A percentile compares a stretch with the other conserved stretches of the same genome.
These are phyloP conservation scores for Papilio aristodemus DNA, from an alignment of 1,140 invertebrate species.

Conservation along the genomic window DNA sequence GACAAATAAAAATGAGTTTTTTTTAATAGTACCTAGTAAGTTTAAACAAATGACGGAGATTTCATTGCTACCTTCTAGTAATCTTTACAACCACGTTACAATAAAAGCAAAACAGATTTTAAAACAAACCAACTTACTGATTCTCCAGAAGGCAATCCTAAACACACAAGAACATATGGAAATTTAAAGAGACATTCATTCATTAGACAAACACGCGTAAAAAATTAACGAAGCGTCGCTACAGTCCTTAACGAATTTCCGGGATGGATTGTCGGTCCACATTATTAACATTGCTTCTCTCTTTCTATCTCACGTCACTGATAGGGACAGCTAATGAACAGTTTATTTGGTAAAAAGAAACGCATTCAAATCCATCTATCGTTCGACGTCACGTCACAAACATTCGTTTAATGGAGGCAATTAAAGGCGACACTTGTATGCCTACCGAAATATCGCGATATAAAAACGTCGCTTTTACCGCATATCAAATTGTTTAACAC, in stretches of 20 bases:
- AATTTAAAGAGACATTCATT: slow-evolving; percentile 75
- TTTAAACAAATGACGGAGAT: not conserved
- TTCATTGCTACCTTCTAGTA: not conserved
- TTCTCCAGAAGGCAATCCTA: slow-evolving; percentile 30
- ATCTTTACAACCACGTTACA: not conserved
- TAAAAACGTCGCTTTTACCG: slow-evolving; percentile 64
- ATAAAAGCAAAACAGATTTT: not conserved
- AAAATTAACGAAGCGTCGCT: slow-evolving; percentile 72
- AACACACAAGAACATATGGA: slow-evolving; percentile 53
- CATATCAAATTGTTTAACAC: slow-evolving; percentile 73
- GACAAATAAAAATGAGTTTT: too few relatives aligned
- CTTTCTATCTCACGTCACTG: slow-evolving; percentile 40
- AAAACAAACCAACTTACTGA: slow-evolving; percentile 31
- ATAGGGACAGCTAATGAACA: slow-evolving; percentile 44
- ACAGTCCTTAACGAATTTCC: slow-evolving; percentile 76
- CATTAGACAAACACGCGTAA: slow-evolving; percentile 73
- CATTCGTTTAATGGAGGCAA: slow-evolving; percentile 70
- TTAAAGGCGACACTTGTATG: slow-evolving; percentile 67
- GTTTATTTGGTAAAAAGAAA: slow-evolving; percentile 46
- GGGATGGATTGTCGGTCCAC: slow-evolving; percentile 51
- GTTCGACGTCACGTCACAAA: slow-evolving; percentile 63
- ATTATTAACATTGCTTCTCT: slow-evolving; percentile 40
- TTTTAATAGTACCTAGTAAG: too few relatives aligned
- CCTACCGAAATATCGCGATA: slow-evolving; percentile 69
- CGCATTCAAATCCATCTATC: slow-evolving; percentile 53